phyloP scores from a whole-genome alignment of 2,888 invertebrate species.

The Sisyra terminalis region DNA sequence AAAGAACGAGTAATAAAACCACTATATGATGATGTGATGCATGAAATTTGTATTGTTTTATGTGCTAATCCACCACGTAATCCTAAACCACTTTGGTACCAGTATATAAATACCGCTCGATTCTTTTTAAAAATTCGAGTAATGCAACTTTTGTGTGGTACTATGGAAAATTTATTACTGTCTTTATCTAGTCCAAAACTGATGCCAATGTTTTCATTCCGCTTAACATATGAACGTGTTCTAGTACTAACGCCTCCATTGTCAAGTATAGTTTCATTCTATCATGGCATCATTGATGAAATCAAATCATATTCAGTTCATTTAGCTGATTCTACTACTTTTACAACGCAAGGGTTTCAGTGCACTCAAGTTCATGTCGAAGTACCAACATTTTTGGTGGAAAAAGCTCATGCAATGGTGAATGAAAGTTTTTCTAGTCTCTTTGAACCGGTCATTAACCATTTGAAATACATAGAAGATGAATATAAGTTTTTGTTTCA shows the following conservation, averaged over 20 bases:
- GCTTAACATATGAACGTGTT: constrained; percentile 34
- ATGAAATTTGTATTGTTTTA: constrained; percentile 10
- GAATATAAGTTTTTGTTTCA: constrained; percentile 15
- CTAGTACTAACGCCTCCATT: constrained; percentile 42
- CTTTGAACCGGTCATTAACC: constrained; percentile 11
- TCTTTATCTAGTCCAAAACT: constrained; percentile 32
- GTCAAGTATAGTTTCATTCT: constrained; percentile 34
- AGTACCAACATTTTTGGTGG: constrained; percentile 19
- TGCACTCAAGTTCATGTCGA: constrained; percentile 17
- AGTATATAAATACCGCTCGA: constrained; percentile 15
- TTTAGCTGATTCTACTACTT: constrained; percentile 16
- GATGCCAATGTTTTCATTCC: constrained; percentile 44
- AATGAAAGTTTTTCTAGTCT: constrained; percentile 9
- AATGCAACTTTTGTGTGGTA: constrained; percentile 46
- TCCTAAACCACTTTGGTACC: constrained; percentile 7
- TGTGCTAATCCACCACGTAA: constrained; percentile 11
- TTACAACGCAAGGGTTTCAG: constrained; percentile 14
- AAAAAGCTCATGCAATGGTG: constrained; percentile 9
- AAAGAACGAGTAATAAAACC: constrained; percentile 30
- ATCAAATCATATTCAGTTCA: constrained; percentile 18
- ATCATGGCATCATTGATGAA: constrained; percentile 36
- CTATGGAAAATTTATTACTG: constrained; percentile 43
- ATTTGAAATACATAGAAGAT: constrained; percentile 11
- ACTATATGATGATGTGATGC: constrained; percentile 29
- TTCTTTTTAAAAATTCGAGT: constrained; percentile 41